phyloP scores from a whole-genome alignment of 2,797 vertebrate genomes.

The Clarias pachynema region DNA sequence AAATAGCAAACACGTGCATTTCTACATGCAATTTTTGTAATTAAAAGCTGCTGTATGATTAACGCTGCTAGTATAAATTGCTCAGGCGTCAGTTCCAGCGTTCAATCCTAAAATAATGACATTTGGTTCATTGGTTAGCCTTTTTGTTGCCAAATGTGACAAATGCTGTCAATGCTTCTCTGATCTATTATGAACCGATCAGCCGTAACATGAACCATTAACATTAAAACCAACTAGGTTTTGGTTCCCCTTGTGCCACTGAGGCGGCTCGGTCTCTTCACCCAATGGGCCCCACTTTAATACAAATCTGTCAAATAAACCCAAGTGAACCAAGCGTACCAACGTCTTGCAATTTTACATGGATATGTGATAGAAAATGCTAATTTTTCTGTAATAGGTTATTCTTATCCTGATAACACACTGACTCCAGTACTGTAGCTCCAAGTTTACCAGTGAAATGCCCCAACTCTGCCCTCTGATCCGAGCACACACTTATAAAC shows the following conservation, averaged over 20 bases:
- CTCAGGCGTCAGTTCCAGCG: not conserved
- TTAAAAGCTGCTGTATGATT: not conserved
- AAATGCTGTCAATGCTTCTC: not conserved
- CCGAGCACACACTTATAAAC: not conserved
- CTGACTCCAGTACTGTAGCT: not conserved
- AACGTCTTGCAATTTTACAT: not conserved
- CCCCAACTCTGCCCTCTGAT: conserved; percentile 6
- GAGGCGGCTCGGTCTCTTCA: too few relatives aligned
- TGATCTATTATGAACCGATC: not conserved
- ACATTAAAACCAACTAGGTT: too few relatives aligned
- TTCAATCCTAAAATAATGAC: not conserved
- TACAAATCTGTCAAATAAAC: not conserved
- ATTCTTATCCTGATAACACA: not conserved
- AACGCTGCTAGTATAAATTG: not conserved
- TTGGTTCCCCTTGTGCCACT: too few relatives aligned
- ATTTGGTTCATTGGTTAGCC: too few relatives aligned
- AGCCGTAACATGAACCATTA: too few relatives aligned
- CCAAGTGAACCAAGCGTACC: not conserved
- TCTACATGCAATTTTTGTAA: not conserved
- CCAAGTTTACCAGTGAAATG: not conserved
- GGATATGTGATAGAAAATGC: not conserved
- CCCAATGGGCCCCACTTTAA: not conserved
- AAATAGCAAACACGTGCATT: not conserved
- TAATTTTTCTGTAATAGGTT: not conserved
- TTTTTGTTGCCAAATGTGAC: not conserved